Conservation (phyloP, 1,140 invertebrate genomes). For the Leptopilina clavipes region DNA sequence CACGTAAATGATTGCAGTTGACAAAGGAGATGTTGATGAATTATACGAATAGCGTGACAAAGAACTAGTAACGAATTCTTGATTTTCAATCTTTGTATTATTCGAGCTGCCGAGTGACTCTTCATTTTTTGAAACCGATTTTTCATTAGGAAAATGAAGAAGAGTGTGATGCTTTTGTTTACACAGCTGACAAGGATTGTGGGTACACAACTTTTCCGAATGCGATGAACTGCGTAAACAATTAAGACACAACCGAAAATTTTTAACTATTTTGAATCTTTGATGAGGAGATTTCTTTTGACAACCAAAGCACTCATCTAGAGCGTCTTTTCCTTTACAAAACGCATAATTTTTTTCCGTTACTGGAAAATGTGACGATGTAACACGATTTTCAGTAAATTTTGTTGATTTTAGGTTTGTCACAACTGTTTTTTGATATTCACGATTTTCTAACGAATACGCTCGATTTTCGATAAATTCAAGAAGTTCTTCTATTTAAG, state of each 20-base stretch:
- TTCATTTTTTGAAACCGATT: background rate
- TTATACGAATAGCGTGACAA: constrained; percentile 9
- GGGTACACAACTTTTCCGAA: constrained; percentile 18
- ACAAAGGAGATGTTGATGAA: constrained; percentile 2
- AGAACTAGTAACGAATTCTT: background rate
- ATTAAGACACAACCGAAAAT: constrained; percentile 34
- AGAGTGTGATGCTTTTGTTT: constrained; percentile 30
- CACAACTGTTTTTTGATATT: background rate
- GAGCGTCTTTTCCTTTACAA: constrained; percentile 27
- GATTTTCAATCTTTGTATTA: background rate
- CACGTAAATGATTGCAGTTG: background rate
- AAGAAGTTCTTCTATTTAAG: constrained; percentile 17
- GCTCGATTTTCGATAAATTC: constrained; percentile 39
- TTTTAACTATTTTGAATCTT: constrained; percentile 18
- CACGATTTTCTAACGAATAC: constrained; percentile 25
- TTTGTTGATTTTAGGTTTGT: background rate
- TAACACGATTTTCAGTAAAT: background rate
- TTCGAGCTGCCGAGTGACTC: background rate
- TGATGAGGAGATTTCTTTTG: background rate
- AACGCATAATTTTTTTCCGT: constrained; percentile 21
- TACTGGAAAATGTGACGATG: background rate
- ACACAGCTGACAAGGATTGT: constrained; percentile 24
- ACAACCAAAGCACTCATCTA: constrained; percentile 36
- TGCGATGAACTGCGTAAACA: constrained; percentile 36
- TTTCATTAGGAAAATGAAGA: constrained; percentile 34